Evolutionary conservation across 1,140 invertebrate genomes (phyloP).

Genomic region (Varroa destructor): DNA sequence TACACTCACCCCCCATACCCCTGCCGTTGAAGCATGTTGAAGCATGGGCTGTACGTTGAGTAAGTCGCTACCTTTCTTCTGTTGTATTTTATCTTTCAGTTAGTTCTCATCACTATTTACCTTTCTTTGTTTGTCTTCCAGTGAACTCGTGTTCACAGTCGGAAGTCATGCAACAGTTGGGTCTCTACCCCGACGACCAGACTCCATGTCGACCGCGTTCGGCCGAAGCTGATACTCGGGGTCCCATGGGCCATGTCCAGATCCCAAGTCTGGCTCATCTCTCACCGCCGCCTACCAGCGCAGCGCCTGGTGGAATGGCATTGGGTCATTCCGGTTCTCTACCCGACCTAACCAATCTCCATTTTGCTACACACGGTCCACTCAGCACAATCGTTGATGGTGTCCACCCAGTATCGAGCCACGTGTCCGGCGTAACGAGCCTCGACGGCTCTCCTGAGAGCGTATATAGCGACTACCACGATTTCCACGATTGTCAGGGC

Average conservation of each 20-base stretch:
- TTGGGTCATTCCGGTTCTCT: constrained; percentile 1
- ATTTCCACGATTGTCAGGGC: constrained; percentile 27
- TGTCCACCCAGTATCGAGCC: constrained; percentile 3
- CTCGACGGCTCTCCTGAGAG: constrained; percentile 28
- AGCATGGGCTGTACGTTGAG: too few relatives aligned
- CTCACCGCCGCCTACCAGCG: neutral
- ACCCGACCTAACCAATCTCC: constrained; percentile 25
- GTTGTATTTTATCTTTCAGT: neutral
- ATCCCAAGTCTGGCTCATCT: constrained; percentile 2
- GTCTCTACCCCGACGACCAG: constrained; percentile 6
- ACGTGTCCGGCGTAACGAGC: constrained; percentile 24
- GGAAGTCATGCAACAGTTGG: constrained; percentile 19
- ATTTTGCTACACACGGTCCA: neutral
- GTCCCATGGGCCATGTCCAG: constrained; percentile 16
- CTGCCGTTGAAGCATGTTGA: too few relatives aligned
- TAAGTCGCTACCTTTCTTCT: too few relatives aligned
- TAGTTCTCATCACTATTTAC: constrained; percentile 1
- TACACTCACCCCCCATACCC: too few relatives aligned
- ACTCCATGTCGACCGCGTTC: constrained; percentile 21
- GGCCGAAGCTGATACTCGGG: constrained; percentile 7
- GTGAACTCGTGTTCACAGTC: constrained; percentile 27
- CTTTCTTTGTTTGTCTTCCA: neutral
- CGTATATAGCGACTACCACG: constrained; percentile 25
- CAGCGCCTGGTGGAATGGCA: neutral
- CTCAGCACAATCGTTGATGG: too few relatives aligned